A percentile compares a stretch with the other conserved stretches of the same genome.
These are phyloP conservation scores for Epiblema foenella DNA, from an alignment of 2,888 invertebrate species.

Conservation along the genomic window DNA sequence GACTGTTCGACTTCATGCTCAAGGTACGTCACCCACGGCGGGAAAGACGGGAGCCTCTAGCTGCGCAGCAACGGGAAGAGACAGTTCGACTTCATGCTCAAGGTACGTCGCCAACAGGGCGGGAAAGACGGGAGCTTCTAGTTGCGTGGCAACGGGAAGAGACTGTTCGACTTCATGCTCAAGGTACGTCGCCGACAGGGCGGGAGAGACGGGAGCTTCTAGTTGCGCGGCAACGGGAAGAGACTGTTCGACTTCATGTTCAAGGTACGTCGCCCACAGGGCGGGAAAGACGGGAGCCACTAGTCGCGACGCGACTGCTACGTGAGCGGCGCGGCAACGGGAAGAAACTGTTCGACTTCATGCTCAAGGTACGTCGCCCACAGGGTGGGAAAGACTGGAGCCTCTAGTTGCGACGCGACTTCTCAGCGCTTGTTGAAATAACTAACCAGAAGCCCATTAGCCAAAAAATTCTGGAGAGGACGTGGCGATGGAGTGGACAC, in stretches of 20 bases:
- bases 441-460: too few species aligned
- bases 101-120: not conserved
- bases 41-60: slow-evolving; percentile 77
- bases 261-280: slow-evolving; percentile 75
- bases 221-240: slow-evolving; percentile 94
- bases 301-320: not conserved
- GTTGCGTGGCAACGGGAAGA: not conserved
- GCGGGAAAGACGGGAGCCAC: not conserved
- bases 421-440: too few species aligned
- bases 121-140: not conserved
- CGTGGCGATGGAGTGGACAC: too few species aligned
- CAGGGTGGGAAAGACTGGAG: not conserved
- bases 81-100: slow-evolving; percentile 70
- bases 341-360: slow-evolving; percentile 80
- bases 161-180: not conserved
- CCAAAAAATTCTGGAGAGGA: too few species aligned
- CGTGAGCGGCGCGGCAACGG: slow-evolving; percentile 88
- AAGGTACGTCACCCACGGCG: slow-evolving; percentile 48
- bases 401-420: not conserved
- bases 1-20: slow-evolving; percentile 45
- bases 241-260: slow-evolving; percentile 95
- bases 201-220: too few species aligned
- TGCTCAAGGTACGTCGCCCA: slow-evolving; percentile 53
- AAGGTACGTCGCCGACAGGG: too few species aligned
- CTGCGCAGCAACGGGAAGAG: slow-evolving; percentile 91